A percentile compares a stretch with the other conserved stretches of the same genome.
Evolutionary conservation across 2,113 vertebrate genomes (phyloP).

Genomic region (Oryctolagus cuniculus): DNA sequence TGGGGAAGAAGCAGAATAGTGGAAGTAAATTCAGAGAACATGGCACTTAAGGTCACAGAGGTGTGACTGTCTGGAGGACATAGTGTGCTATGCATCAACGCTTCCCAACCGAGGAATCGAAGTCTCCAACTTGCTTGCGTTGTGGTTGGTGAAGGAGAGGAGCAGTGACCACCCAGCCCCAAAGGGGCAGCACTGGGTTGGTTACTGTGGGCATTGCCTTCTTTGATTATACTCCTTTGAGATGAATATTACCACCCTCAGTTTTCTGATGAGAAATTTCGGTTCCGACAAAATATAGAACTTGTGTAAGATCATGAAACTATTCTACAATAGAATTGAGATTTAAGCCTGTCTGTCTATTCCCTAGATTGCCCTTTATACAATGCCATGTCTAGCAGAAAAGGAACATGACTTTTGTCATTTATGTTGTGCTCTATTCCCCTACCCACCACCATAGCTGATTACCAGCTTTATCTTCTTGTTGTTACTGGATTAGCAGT

Average conservation of each 20-base stretch:
- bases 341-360: not conserved
- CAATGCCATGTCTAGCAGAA: not conserved
- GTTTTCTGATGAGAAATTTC: not conserved
- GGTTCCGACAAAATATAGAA: not conserved
- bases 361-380: not conserved
- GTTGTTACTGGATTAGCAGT: not conserved
- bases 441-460: not conserved
- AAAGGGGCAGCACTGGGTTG: not conserved
- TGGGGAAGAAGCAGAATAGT: not conserved
- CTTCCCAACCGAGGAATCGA: not conserved
- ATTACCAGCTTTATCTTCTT: not conserved
- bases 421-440: not conserved
- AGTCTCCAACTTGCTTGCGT: too few relatives aligned
- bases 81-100: fast-evolving
- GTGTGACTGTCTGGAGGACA: not conserved
- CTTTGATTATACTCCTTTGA: not conserved
- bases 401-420: not conserved
- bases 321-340: not conserved
- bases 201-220: not conserved
- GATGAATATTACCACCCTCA: not conserved
- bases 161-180: not conserved
- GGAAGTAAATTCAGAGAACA: not conserved
- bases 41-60: not conserved
- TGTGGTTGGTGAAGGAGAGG: not conserved
- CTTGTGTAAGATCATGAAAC: not conserved